Evolutionary conservation across 2,113 vertebrate genomes (phyloP).

Genomic region (Patagioenas fasciata): DNA sequence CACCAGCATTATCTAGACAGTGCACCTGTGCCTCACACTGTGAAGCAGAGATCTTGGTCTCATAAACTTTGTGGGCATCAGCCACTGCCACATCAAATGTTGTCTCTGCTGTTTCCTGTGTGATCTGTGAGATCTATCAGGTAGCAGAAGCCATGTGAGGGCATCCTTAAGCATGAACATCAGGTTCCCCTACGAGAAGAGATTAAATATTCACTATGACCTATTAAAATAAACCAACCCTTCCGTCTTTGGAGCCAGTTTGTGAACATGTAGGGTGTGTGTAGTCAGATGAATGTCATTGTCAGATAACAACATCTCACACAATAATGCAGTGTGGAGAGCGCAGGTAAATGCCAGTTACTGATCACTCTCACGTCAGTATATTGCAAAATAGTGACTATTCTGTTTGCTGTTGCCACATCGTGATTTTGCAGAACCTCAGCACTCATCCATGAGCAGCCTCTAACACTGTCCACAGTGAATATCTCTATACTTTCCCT

Average conservation of each 20-base stretch:
- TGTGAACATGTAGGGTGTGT: slow-evolving; percentile 19
- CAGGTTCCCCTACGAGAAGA: background rate
- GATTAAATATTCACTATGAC: slow-evolving; percentile 19
- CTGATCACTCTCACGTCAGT: background rate
- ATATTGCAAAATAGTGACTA: background rate
- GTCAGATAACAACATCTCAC: slow-evolving; percentile 13
- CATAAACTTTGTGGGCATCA: background rate
- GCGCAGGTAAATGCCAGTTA: background rate
- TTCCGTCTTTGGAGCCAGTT: slow-evolving; percentile 16
- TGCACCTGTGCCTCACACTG: background rate
- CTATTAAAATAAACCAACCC: slow-evolving; percentile 53
- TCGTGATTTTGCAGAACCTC: background rate
- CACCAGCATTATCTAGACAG: accelerated
- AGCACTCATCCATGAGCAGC: background rate
- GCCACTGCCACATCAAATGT: background rate
- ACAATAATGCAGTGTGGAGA: background rate
- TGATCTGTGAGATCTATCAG: background rate
- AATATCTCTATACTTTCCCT: background rate
- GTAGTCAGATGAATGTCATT: slow-evolving; percentile 19
- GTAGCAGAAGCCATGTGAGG: background rate
- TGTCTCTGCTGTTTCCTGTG: background rate
- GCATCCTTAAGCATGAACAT: background rate
- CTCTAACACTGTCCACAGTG: background rate
- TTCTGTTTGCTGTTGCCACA: background rate
- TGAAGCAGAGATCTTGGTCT: background rate